Evolutionary conservation across 2,888 invertebrate species (phyloP), one percentile per base, ranked within the genome.

Genomic region (Coleophora flavipennella): DNA sequence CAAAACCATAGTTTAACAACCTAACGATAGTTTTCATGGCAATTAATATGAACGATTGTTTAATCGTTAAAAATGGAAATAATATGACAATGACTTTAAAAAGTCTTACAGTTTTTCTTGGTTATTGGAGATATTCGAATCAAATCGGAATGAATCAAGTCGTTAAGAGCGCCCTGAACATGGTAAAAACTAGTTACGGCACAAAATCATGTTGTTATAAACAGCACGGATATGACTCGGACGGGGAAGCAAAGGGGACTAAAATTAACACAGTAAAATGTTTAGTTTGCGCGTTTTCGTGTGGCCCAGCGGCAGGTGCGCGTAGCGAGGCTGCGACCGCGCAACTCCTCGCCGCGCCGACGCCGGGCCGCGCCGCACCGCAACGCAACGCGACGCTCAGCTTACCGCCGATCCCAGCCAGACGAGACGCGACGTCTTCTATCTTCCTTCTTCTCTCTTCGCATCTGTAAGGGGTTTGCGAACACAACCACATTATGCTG

Each of bases 401-500:
- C 63, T 43, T 44, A 49, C 53, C 59, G 40, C 29, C 49, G 47
- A 44, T 50, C 20, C 20, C 20, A 20, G 50, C 38, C 48, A 48
- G 45, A 46, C 50, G 55, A 44, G 55, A 46, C 47, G 46, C 47
- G 43, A 40, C 36, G 44, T 58, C 62, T 73, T 72, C 76, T 53
- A 42, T 73, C 71, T 74, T 75, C 72, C 6, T 20, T 20, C 20
- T 20, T 72, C 76, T 53, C 42, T 73, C 71, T 74, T 75, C 72
- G 72, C 73, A 84, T 69, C 84, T 84, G 84, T 67, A 84, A 84
- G 81, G 79, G 81, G 68, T 70, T 81, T 81, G 83, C 77, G 83
- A 78, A 81, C 72, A 79, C 79, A 80, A 79, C 84, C 83, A 81
- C 76, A 83, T 84, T 83, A 84, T 84, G 79, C 74, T 81, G 83